Evolutionary conservation across 2,113 vertebrate species (phyloP).

Genomic region (Hemichromis elongatus): DNA sequence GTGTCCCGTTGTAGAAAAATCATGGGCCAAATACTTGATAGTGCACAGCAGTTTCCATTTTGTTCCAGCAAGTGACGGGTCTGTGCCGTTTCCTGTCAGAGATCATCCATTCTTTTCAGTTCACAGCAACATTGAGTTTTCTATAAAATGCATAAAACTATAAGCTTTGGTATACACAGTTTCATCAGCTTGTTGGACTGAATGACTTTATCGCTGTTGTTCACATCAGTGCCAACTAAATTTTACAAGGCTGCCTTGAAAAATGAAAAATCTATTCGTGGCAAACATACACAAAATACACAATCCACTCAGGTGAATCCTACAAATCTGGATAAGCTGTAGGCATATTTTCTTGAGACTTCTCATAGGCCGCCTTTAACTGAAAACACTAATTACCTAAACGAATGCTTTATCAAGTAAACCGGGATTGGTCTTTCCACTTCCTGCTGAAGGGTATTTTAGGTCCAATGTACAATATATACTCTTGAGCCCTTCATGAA

Average conservation of each 20-base stretch:
- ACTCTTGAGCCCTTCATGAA: constrained; percentile 52
- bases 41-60: constrained; percentile 73
- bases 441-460: constrained; percentile 40
- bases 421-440: constrained; percentile 42
- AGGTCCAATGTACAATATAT: constrained; percentile 48
- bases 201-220: constrained; percentile 19
- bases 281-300: constrained; percentile 24
- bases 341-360: constrained; percentile 1
- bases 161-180: constrained; percentile 83
- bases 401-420: constrained; percentile 56
- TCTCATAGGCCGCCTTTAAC: constrained; percentile 13
- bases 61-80: constrained; percentile 75
- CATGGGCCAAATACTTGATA: constrained; percentile 63
- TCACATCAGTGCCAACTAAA: constrained; percentile 35
- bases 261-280: neutral
- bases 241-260: constrained; percentile 30
- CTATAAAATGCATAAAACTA: constrained; percentile 81
- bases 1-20: constrained; percentile 38
- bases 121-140: constrained; percentile 63
- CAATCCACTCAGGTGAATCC: constrained; percentile 34
- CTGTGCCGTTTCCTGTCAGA: neutral
- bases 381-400: constrained; percentile 43
- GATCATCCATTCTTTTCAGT: constrained; percentile 11
- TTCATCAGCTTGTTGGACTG: constrained; percentile 45
- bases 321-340: constrained; percentile 47